Percentiles rank a stretch among this genome's conserved stretches.
Evolutionary conservation across 2,113 vertebrate species (phyloP).

Genomic region (Grus americana): DNA sequence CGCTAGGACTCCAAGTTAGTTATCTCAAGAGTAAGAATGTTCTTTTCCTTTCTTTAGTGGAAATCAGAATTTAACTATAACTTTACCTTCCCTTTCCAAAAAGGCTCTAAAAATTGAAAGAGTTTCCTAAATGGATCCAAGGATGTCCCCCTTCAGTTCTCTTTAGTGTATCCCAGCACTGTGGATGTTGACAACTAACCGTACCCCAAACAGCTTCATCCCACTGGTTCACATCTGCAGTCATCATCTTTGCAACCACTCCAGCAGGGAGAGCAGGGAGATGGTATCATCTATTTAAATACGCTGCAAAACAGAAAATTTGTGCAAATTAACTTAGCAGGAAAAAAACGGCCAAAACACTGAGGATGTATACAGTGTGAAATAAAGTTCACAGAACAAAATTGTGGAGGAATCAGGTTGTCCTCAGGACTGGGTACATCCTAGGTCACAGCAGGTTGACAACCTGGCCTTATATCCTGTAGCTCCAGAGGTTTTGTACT

Average conservation of each 20-base stretch:
- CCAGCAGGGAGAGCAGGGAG: neutral
- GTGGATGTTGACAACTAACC: slow-evolving; percentile 54
- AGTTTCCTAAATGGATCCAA: neutral
- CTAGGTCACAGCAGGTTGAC: neutral
- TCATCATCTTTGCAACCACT: neutral
- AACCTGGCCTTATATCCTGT: neutral
- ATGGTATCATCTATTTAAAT: neutral
- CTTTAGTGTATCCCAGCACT: slow-evolving; percentile 62
- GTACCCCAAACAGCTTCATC: slow-evolving; percentile 56
- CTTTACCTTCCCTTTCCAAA: slow-evolving; percentile 10
- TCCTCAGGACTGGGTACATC: neutral
- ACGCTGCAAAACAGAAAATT: neutral
- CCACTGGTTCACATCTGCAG: slow-evolving; percentile 9
- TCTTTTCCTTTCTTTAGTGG: neutral
- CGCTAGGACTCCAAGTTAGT: neutral
- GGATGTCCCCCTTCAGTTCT: slow-evolving; percentile 60
- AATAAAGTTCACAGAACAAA: neutral
- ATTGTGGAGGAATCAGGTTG: neutral
- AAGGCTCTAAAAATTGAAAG: neutral
- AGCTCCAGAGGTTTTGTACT: neutral
- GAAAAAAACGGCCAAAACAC: no score
- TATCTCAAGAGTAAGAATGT: neutral
- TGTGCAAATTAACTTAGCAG: neutral
- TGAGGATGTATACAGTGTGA: neutral
- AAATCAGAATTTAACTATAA: neutral